Conservation (phyloP, 2,888 invertebrate species). For the Asteroscopus sphinx region DNA sequence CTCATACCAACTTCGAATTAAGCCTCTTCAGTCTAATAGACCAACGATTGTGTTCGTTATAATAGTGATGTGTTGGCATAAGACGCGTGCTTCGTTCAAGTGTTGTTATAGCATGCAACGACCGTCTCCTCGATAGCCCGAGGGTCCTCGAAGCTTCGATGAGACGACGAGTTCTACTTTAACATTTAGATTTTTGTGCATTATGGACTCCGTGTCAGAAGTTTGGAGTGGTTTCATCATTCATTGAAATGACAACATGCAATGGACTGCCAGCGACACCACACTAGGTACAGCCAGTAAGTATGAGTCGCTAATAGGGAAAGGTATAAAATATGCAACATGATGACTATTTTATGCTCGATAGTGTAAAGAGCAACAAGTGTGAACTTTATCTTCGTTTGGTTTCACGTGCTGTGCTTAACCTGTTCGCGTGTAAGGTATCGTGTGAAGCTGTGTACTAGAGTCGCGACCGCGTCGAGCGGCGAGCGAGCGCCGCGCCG, state of each 20-base stretch:
- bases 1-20: conserved; percentile 67
- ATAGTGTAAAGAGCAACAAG: conserved; percentile 80
- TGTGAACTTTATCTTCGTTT: conserved; percentile 73
- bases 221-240: conserved; percentile 73
- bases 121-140: conserved; percentile 71
- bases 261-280: conserved; percentile 84
- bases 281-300: conserved; percentile 78
- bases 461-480: conserved; percentile 74
- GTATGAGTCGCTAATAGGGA: conserved; percentile 87
- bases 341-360: conserved; percentile 84
- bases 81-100: conserved; percentile 72
- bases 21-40: conserved; percentile 28
- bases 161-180: conserved; percentile 73
- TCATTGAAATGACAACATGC: conserved; percentile 84
- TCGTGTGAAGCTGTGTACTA: conserved; percentile 86
- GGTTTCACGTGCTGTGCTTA: conserved; percentile 83
- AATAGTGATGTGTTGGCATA: conserved; percentile 62
- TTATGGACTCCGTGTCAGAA: conserved; percentile 79
- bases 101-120: conserved; percentile 83
- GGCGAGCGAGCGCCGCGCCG: conserved; percentile 75
- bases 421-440: conserved; percentile 86
- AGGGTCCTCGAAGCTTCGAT: conserved; percentile 62
- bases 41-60: conserved; percentile 28
- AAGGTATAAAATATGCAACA: conserved; percentile 90
- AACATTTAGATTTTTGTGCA: conserved; percentile 78